A percentile compares a stretch with the other conserved stretches of the same genome.
phyloP scores from a whole-genome alignment of 2,888 invertebrate genomes.

The Eupithecia exiguata region DNA sequence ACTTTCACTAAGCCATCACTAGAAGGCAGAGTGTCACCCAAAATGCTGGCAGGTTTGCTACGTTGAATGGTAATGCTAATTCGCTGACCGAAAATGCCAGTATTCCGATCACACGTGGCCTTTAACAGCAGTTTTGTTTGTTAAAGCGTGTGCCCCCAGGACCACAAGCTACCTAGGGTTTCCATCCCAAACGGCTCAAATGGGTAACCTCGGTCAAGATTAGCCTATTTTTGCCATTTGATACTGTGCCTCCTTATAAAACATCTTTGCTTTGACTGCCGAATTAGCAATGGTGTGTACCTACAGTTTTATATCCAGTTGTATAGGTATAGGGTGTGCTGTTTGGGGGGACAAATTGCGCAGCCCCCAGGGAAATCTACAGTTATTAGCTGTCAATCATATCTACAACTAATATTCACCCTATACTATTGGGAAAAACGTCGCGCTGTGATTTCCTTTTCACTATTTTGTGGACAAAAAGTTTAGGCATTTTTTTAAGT shows the following conservation, averaged over 20 bases:
- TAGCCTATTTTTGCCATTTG: too few species aligned
- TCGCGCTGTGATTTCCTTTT: slow-evolving; percentile 32
- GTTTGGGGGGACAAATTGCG: slow-evolving; percentile 72
- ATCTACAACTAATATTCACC: slow-evolving; percentile 35
- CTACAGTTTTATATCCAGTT: background rate
- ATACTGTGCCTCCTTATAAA: background rate
- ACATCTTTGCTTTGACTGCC: background rate
- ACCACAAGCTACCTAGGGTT: too few species aligned
- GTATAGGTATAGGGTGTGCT: slow-evolving; percentile 17
- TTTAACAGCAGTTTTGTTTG: too few species aligned
- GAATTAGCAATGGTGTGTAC: background rate
- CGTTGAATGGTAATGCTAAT: too few species aligned
- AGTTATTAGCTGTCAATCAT: slow-evolving; percentile 81
- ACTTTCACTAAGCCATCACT: too few species aligned
- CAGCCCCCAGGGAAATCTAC: slow-evolving; percentile 72
- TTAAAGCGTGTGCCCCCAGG: too few species aligned
- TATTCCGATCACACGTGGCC: too few species aligned
- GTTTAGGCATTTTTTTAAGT: background rate
- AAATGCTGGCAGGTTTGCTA: too few species aligned
- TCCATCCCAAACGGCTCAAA: too few species aligned
- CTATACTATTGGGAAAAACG: slow-evolving; percentile 31
- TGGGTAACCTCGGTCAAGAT: too few species aligned
- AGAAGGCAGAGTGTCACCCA: too few species aligned
- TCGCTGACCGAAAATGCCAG: too few species aligned
- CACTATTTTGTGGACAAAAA: background rate